Evolutionary conservation across 1,140 invertebrate genomes (phyloP).

Genomic region (Hestina assimilis): DNA sequence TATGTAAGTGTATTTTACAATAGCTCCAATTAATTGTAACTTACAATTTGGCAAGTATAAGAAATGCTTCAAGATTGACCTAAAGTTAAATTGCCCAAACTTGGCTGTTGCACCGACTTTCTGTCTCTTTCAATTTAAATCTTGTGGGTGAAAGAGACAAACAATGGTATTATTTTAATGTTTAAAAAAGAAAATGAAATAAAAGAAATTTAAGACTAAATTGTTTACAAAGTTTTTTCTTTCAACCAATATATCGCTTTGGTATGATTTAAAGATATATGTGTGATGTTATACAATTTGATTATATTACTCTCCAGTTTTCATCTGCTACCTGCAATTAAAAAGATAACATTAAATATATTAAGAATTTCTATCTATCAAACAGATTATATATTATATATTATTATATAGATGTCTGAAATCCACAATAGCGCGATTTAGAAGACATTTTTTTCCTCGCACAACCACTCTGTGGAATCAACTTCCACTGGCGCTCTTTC

Average conservation of each 20-base stretch:
- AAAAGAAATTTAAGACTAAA: neutral
- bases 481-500: too few relatives aligned
- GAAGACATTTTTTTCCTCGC: too few relatives aligned
- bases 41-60: constrained; percentile 21
- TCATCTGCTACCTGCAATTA: constrained; percentile 33
- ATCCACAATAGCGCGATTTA: too few relatives aligned
- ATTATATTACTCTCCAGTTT: neutral
- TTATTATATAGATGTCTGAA: too few relatives aligned
- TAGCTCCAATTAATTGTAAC: constrained; percentile 1
- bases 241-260: constrained; percentile 34
- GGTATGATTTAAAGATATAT: constrained; percentile 28
- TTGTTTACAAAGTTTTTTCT: neutral
- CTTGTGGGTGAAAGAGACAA: neutral
- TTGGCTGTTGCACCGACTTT: neutral
- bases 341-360: constrained; percentile 5
- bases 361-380: too few relatives aligned
- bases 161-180: neutral
- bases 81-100: neutral
- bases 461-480: too few relatives aligned
- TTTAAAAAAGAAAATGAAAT: neutral
- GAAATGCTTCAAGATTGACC: constrained; percentile 9
- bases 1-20: constrained; percentile 24
- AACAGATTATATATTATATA: too few relatives aligned
- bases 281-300: constrained; percentile 12
- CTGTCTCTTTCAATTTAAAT: neutral